These are phyloP conservation scores for Mastomys natalensis DNA, from an alignment of 2,113 vertebrate species.

Conservation along the genomic window DNA sequence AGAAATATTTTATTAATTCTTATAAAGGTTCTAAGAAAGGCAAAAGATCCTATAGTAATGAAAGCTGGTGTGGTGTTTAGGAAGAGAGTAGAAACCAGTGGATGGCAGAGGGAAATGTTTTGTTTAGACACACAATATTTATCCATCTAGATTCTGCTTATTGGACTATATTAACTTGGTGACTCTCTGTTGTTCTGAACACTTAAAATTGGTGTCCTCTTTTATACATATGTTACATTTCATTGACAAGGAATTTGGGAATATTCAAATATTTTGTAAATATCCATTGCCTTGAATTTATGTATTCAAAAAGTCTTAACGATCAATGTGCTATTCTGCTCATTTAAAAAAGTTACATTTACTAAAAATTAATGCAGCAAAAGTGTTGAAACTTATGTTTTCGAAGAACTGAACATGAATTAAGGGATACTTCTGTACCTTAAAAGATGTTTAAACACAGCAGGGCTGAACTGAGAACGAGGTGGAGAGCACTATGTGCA, in stretches of 20 bases:
- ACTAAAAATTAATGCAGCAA: background rate
- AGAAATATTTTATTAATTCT: background rate
- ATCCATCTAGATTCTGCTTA: background rate
- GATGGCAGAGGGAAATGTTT: background rate
- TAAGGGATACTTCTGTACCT: background rate
- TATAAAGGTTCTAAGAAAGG: background rate
- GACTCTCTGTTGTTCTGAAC: background rate
- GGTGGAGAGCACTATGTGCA: slow-evolving; percentile 16
- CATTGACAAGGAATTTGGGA: background rate
- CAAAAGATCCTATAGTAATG: background rate
- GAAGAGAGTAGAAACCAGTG: background rate
- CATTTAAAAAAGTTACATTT: background rate
- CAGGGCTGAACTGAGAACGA: background rate
- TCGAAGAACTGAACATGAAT: background rate
- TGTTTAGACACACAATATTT: background rate
- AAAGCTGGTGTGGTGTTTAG: background rate
- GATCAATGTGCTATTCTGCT: background rate
- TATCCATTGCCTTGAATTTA: background rate
- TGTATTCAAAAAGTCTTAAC: background rate
- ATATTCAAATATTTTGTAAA: background rate
- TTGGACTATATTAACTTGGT: background rate
- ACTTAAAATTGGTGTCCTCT: background rate
- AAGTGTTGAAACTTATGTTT: background rate
- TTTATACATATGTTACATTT: background rate
- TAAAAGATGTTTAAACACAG: background rate